Base-by-base conservation (phyloP, 1,140 invertebrate genomes). In the Sesamia nonagrioides region DNA sequence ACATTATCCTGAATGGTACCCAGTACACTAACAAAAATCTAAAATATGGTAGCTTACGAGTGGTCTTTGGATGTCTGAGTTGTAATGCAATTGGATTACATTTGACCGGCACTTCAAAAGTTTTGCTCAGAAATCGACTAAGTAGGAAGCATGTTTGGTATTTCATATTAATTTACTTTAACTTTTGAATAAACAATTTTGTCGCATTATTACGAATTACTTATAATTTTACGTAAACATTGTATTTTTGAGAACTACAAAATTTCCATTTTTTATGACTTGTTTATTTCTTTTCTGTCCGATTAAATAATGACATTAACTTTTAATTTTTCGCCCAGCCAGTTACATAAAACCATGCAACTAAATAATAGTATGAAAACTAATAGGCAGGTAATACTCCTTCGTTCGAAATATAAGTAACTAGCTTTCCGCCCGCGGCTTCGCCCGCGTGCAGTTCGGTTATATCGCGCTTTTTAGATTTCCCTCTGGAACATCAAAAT, bases 161-260 rank as follows among this genome's bases (percentile, higher is more conserved):
- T 91, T 69, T 89, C 90, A 92, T 92, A 84, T 87, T 89, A 50
- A 50, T 50, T 88, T 80, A 40, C 27, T 81, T 48, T 18, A 48
- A 79, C 78, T 80, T 82, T 77, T 48, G 17, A 50, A 42, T 60
- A 63, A 60, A 69, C 21, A 80, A 83, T 78, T 82, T 83, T 35
- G 78, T 77, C 48, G 50, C 74, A 77, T 68, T 75, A 75, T 75
- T 75, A 40, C 18, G 9, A 58, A 73, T 50, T 50, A 71, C 45
- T 58, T 13, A 17, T 17, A 73, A 58, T 40, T 58, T 42, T 5
- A 13, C 1, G 52, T 40, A 56, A 56, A 18, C 52, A 72, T 56
- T 35, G 35, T 72, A 17, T 54, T 56, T 6, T n/a, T 50, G 11
- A 50, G 5, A 4, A 50, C 42, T 56, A 8, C 35, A 60, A 58